Conservation (phyloP, 2,888 invertebrate species). For the Conchocele bisecta region DNA sequence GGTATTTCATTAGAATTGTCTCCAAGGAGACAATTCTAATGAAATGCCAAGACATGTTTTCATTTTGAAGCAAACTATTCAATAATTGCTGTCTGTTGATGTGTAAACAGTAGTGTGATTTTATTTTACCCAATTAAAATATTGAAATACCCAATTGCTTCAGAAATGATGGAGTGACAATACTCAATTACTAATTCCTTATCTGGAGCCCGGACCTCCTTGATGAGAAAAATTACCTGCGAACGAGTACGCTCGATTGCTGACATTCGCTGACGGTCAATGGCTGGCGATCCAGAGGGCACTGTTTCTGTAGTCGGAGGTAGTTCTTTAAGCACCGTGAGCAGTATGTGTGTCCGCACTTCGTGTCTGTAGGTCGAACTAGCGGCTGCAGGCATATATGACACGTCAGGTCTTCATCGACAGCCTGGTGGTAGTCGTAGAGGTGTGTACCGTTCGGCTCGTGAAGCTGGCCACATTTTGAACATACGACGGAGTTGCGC, state of each 20-base stretch:
- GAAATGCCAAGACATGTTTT: too few relatives aligned
- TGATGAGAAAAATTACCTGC: constrained; percentile 82
- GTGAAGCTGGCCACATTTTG: constrained; percentile 80
- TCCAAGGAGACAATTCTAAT: too few relatives aligned
- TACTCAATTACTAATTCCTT: too few relatives aligned
- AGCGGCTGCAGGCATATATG: constrained; percentile 84
- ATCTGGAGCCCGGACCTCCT: too few relatives aligned
- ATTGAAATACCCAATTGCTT: too few relatives aligned
- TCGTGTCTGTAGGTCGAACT: constrained; percentile 83
- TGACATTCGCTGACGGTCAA: constrained; percentile 81
- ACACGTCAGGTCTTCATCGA: constrained; percentile 83
- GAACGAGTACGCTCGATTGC: constrained; percentile 82
- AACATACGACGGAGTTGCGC: constrained; percentile 72
- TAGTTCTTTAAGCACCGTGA: constrained; percentile 80
- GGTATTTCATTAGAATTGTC: too few relatives aligned
- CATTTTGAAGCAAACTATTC: too few relatives aligned
- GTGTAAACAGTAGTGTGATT: too few relatives aligned
- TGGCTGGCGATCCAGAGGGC: constrained; percentile 82
- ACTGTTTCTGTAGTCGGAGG: constrained; percentile 81
- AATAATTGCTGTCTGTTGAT: too few relatives aligned
- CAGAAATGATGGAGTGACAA: too few relatives aligned
- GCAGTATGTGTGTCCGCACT: constrained; percentile 82
- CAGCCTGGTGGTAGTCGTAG: constrained; percentile 83
- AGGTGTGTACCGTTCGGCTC: constrained; percentile 80
- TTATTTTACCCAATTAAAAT: too few relatives aligned